phyloP scores from a whole-genome alignment of 2,888 invertebrate species.

The Coenonympha arcania region DNA sequence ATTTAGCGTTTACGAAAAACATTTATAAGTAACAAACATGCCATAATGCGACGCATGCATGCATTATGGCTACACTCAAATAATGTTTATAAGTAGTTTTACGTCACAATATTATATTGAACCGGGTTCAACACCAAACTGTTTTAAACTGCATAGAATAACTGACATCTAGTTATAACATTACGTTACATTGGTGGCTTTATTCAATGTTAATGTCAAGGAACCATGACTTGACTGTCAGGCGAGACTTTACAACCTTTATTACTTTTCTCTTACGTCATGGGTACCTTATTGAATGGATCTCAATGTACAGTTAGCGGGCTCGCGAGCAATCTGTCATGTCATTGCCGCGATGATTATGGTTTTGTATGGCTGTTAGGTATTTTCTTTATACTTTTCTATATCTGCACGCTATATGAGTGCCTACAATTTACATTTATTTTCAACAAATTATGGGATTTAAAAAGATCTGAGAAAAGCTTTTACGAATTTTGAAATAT shows the following conservation, averaged over 20 bases:
- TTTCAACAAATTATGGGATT: too few relatives aligned
- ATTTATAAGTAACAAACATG: too few relatives aligned
- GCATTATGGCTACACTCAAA: too few relatives aligned
- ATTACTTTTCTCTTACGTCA: constrained; percentile 24
- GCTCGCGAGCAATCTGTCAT: constrained; percentile 12
- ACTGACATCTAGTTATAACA: too few relatives aligned
- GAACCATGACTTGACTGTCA: neutral
- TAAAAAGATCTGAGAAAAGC: too few relatives aligned
- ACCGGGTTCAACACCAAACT: too few relatives aligned
- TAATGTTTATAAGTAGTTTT: too few relatives aligned
- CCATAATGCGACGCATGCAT: too few relatives aligned
- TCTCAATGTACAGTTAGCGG: constrained; percentile 18
- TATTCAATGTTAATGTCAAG: constrained; percentile 45
- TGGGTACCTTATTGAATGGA: constrained; percentile 19
- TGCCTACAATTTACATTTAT: too few relatives aligned
- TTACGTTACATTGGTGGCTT: constrained; percentile 29
- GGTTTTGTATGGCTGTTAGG: constrained; percentile 1
- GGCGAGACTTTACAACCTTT: neutral
- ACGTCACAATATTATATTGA: neutral
- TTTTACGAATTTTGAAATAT: too few relatives aligned
- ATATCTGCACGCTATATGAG: neutral
- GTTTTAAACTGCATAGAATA: too few relatives aligned
- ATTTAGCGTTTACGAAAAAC: too few relatives aligned
- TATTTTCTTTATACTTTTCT: neutral
- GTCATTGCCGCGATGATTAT: constrained; percentile 11